Evolutionary conservation across 2,113 vertebrate genomes (phyloP), one percentile per base, ranked within the genome.

Genomic region (Limnothrissa miodon): DNA sequence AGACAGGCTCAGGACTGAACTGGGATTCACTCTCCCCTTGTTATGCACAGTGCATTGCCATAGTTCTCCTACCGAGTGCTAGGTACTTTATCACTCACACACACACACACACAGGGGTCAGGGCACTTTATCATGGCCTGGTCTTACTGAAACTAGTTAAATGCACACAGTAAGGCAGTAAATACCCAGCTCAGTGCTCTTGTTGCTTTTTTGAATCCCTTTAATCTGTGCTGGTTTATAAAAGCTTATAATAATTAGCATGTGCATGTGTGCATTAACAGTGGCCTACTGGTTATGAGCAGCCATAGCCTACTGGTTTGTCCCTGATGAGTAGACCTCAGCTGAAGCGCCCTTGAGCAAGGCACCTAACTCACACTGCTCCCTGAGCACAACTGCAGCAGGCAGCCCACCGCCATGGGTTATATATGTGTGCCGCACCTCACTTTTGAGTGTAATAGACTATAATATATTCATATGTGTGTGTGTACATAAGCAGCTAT

Each of bases 41-140:
- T 33, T 15, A 66, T 66, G n/a, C 39, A 23, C 17, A 33, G 39
- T 17, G 21, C 62, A 66, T 33, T 25, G 8, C 59, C 23, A 45
- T 45, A 45, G 42, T 48, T 45, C 45, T 42, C 11, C 81, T 25
- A 5, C 8, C 59, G 51, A 45, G 39, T 46, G 5, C 42, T 70
- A 5, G 56, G 36, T 39, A 59, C 39, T 23, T 66, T 39, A 42
- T 59, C 82, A 80, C 10, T 62, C 51, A 80, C 0, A 42, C 42
- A 39, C 23, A 39, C 82, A 80, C 19, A 45, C 83, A 80, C 59
- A 78, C 39, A 56, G 9, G 62, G 80, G 46, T 48, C 46, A 48
- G 0, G 19, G 19, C 51, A 56, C 51, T 56, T 56, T 23, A 7
- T 56, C 51, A 56, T 21, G n/a, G n/a, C 51, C 19, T 5, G 4